Base-by-base conservation (phyloP, 2,113 vertebrate species). In the Hymenochirus boettgeri region DNA sequence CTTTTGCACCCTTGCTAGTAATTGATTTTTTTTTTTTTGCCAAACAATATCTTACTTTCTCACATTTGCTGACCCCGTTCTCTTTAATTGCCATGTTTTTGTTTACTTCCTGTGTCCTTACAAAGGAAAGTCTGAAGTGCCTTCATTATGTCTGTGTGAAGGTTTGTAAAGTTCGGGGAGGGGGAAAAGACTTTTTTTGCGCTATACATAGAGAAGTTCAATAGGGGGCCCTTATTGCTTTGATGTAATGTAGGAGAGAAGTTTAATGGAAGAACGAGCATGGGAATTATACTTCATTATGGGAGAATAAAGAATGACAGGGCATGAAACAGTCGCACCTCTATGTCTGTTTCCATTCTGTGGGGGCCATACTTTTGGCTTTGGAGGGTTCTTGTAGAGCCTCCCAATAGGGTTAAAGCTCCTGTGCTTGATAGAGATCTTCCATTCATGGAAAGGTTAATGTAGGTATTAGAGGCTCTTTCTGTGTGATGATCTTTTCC, bases 191-290 rank as follows among this genome's bases (percentile, higher is more conserved):
- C 75, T 79, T 73, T 77, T 83, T 91, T 93, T 88, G 91, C n/a
- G n/a, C 86, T 88, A 91, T 86, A 86, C 93, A 89, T 89, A 87
- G 85, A 86, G 78, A 74, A 83, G 84, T 94, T 96, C 89, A 96
- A 90, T 95, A 93, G 92, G 91, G 93, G 86, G 91, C 92, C 91
- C 91, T 87, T 83, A 79, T 62, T 84, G 86, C 93, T 96, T 96
- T 97, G 92, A 97, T 96, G 86, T 89, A 82, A 86, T 86, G 88
- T 84, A 86, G 90, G 79, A 79, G 79, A 86, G 80, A 77, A 57
- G 69, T 82, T 85, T 87, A 86, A 85, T 81, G 79, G 86, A 81
- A 82, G 86, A 90, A 80, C 85, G 82, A 80, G 63, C 63, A 57
- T 15, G 53, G n/a, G 63, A 50, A 65, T 57, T 58, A 69, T 50